A percentile compares a stretch with the other conserved stretches of the same genome.
Conservation (phyloP, 2,113 vertebrate genomes). For the Neotoma lepida region DNA sequence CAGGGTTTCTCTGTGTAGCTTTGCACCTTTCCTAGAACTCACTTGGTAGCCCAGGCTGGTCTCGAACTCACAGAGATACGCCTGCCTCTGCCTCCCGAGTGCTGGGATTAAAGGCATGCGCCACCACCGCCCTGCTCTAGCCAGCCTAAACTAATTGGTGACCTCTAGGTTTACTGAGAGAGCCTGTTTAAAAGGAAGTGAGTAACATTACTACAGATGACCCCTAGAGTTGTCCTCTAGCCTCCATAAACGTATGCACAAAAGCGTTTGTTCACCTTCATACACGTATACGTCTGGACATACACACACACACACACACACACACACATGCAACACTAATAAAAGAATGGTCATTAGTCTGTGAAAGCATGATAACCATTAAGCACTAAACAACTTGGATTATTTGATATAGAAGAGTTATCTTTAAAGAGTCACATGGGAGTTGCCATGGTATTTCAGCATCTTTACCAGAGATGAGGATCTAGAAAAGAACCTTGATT, state of each 20-base stretch:
- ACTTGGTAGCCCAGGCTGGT: no score
- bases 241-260: background rate
- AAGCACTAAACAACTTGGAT: background rate
- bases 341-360: background rate
- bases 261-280: background rate
- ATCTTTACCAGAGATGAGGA: background rate
- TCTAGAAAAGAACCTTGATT: constrained; percentile 43
- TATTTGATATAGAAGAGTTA: constrained; percentile 37
- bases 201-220: background rate
- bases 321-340: no score
- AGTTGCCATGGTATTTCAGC: background rate
- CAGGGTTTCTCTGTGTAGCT: no score
- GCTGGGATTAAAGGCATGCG: no score
- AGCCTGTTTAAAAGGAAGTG: background rate
- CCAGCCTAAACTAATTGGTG: background rate
- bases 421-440: background rate
- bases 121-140: no score
- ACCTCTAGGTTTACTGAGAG: background rate
- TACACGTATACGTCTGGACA: background rate
- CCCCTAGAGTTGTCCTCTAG: background rate
- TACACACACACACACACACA: background rate
- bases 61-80: no score
- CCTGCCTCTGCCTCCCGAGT: no score
- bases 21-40: no score
- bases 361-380: constrained; percentile 61